phyloP scores from a whole-genome alignment of 1,140 invertebrate genomes.

The Lasioglossum albipes region DNA sequence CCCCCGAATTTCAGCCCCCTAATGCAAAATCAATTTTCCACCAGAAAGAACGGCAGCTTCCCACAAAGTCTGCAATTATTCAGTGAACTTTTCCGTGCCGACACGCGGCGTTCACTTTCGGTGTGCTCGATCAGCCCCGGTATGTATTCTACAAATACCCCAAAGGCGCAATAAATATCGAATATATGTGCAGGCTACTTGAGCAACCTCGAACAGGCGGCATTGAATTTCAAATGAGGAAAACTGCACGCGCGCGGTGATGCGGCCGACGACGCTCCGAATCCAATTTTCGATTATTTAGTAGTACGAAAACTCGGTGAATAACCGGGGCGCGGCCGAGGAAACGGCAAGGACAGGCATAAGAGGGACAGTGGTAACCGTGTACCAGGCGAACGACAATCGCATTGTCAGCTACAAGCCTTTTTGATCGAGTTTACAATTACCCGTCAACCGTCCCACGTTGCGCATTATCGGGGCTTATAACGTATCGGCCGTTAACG shows the following conservation, averaged over 20 bases:
- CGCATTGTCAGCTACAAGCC: slow-evolving; percentile 49
- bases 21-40: no score
- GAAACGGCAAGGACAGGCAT: neutral
- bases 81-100: neutral
- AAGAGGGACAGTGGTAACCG: slow-evolving; percentile 12
- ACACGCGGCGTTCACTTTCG: neutral
- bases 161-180: slow-evolving; percentile 29
- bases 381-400: slow-evolving; percentile 20
- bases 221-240: slow-evolving; percentile 35
- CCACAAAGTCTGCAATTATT: neutral
- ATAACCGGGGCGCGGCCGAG: slow-evolving; percentile 18
- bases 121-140: neutral
- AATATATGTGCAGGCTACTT: neutral
- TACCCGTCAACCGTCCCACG: slow-evolving; percentile 55
- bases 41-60: neutral
- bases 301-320: slow-evolving; percentile 31
- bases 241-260: neutral
- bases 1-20: neutral
- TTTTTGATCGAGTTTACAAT: slow-evolving; percentile 62
- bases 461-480: slow-evolving; percentile 49
- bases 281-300: slow-evolving; percentile 35
- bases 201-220: slow-evolving; percentile 12
- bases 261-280: slow-evolving; percentile 2
- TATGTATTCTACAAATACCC: slow-evolving; percentile 4
- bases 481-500: slow-evolving; percentile 57